phyloP scores from a whole-genome alignment of 1,140 invertebrate species.

The Cepaea nemoralis region DNA sequence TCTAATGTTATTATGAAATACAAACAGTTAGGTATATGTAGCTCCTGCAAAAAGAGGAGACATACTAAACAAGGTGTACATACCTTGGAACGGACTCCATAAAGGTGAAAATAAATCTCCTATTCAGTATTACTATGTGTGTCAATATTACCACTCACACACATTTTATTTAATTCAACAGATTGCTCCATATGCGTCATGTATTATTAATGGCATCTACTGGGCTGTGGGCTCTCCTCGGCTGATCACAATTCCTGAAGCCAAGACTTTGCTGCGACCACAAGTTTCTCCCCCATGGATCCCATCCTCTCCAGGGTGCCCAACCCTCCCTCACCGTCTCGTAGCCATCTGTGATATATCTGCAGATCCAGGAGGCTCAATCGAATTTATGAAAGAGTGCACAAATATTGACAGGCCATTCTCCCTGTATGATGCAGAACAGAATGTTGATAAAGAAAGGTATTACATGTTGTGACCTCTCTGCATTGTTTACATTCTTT shows the following conservation, averaged over 20 bases:
- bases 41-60: too few relatives aligned
- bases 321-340: slow-evolving; percentile 85
- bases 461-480: too few relatives aligned
- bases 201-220: slow-evolving; percentile 98
- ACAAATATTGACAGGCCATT: slow-evolving; percentile 99
- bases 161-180: too few relatives aligned
- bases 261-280: slow-evolving; percentile 91
- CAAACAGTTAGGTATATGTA: too few relatives aligned
- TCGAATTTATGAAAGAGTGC: slow-evolving; percentile 99
- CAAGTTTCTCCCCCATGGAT: slow-evolving; percentile 89
- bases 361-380: slow-evolving; percentile 97
- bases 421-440: slow-evolving; percentile 97
- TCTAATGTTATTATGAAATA: too few relatives aligned
- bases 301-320: slow-evolving; percentile 83
- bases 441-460: slow-evolving; percentile 96
- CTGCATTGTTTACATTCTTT: too few relatives aligned
- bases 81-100: too few relatives aligned
- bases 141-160: too few relatives aligned
- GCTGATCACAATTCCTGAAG: slow-evolving; percentile 96
- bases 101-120: too few relatives aligned
- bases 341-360: slow-evolving; percentile 96
- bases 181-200: slow-evolving; percentile 97
- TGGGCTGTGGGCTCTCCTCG: slow-evolving; percentile 98
- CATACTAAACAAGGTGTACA: too few relatives aligned
- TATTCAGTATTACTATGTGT: too few relatives aligned